phyloP scores from a whole-genome alignment of 2,113 vertebrate species.

The Marmota flaviventris region DNA sequence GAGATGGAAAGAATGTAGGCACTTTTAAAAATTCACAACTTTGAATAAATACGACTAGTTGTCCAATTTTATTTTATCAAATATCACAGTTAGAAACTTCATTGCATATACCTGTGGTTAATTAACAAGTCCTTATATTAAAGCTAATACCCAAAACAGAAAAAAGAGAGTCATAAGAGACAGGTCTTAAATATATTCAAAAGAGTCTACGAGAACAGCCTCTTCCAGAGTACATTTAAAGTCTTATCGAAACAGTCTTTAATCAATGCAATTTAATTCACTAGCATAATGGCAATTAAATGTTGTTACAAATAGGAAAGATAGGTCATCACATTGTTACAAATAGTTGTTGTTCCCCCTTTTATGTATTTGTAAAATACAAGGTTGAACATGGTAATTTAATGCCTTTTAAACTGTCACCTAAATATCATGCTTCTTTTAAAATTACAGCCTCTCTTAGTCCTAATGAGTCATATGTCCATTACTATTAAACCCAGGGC shows the following conservation, averaged over 20 bases:
- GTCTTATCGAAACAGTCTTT: conserved; percentile 26
- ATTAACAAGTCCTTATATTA: conserved; percentile 19
- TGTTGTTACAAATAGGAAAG: conserved; percentile 52
- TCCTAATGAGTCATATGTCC: conserved; percentile 74
- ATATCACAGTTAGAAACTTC: neutral
- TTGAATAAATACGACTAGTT: conserved; percentile 36
- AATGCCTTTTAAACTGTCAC: conserved; percentile 76
- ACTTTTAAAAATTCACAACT: neutral
- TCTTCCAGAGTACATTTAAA: conserved; percentile 20
- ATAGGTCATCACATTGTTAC: neutral
- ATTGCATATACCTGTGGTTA: neutral
- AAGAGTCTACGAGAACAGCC: neutral
- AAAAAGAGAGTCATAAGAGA: neutral
- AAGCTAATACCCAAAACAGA: neutral
- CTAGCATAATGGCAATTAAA: conserved; percentile 54
- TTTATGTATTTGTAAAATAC: conserved; percentile 63
- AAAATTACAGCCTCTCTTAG: conserved; percentile 68
- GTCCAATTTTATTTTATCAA: conserved; percentile 39
- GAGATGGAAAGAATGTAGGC: neutral
- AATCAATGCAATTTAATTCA: conserved; percentile 54
- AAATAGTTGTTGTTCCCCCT: conserved; percentile 47
- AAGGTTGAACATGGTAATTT: conserved; percentile 64
- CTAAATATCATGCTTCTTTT: conserved; percentile 74
- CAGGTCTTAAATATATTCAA: conserved; percentile 47
- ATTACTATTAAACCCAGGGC: conserved; percentile 42